These are phyloP conservation scores for Desmophyllum pertusum DNA, from an alignment of 92 coral and sea anemone species.

Conservation along the genomic window DNA sequence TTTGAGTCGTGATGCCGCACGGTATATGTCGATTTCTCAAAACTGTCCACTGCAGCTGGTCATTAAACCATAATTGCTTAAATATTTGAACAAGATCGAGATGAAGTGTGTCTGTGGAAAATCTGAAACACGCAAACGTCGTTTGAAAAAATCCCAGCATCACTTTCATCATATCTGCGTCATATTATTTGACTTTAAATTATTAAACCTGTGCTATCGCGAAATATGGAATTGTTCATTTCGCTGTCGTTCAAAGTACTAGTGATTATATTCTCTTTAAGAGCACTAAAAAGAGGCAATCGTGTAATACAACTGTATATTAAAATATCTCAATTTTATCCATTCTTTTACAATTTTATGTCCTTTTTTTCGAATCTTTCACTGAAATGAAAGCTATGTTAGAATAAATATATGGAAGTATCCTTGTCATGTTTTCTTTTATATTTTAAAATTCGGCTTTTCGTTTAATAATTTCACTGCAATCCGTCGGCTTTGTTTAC, in stretches of 20 bases:
- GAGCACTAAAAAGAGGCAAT: background rate
- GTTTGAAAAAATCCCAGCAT: background rate
- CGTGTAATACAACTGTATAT: background rate
- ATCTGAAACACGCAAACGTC: background rate
- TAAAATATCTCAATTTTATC: background rate
- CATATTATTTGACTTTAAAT: background rate
- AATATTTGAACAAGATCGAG: background rate
- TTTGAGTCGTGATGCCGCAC: background rate
- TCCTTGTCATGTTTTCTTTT: background rate
- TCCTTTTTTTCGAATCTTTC: too few relatives aligned
- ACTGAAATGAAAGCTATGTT: too few relatives aligned
- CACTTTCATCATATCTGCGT: background rate
- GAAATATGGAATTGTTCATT: background rate
- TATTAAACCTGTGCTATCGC: too few relatives aligned
- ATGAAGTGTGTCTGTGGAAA: background rate
- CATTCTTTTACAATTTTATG: too few relatives aligned
- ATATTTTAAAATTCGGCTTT: background rate
- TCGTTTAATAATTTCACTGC: background rate
- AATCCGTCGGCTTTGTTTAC: background rate
- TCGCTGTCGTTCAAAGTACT: too few relatives aligned
- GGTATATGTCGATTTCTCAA: background rate
- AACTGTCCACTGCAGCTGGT: conserved; percentile 2
- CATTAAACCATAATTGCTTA: background rate
- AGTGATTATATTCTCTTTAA: background rate
- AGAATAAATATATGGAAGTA: too few relatives aligned